Evolutionary conservation across 2,888 invertebrate genomes (phyloP), one percentile per base, ranked within the genome.

Genomic region (Acanthopleura granulata): DNA sequence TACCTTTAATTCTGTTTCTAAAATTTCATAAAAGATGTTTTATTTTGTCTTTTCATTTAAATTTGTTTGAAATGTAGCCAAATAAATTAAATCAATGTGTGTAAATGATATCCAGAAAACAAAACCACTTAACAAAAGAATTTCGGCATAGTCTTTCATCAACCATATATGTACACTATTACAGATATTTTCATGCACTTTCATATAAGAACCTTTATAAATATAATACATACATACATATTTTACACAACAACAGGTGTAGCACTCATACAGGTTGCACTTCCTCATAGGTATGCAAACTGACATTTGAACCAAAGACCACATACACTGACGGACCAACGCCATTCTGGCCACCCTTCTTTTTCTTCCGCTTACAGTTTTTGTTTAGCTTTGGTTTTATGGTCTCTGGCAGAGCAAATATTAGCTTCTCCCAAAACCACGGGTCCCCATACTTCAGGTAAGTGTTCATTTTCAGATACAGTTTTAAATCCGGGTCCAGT

Each of bases 401-500:
- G 49, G 11, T 27, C 22, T 72, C 72, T 51, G 73, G 73, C n/a
- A 73, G 49, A 15, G 73, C 73, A 62, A 62, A 73, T 18, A 0
- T 14, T 3, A 73, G 22, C 27, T 73, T 73, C n/a, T 61, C 18
- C 73, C 73, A 73, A 40, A 73, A 62, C 62, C 62, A 62, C 62
- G 29, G 29, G 29, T 73, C 73, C 16, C 50, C 73, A 29, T 3
- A 16, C 27, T 51, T 27, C 30, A 73, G 40, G 27, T 73, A 73
- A 6, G 62, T 73, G 14, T 62, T 62, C 16, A 62, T 73, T 29
- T 62, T 61, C 15, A 73, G 49, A 49, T 73, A 73, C 16, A 49
- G 40, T 15, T 49, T 50, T 15, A 73, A n/a, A 25, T 73, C 62
- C 15, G 49, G 22, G 27, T 61, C 62, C 18, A 73, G 30, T 4